Evolutionary conservation across 2,113 vertebrate species (phyloP).

Genomic region (Gallinago media): DNA sequence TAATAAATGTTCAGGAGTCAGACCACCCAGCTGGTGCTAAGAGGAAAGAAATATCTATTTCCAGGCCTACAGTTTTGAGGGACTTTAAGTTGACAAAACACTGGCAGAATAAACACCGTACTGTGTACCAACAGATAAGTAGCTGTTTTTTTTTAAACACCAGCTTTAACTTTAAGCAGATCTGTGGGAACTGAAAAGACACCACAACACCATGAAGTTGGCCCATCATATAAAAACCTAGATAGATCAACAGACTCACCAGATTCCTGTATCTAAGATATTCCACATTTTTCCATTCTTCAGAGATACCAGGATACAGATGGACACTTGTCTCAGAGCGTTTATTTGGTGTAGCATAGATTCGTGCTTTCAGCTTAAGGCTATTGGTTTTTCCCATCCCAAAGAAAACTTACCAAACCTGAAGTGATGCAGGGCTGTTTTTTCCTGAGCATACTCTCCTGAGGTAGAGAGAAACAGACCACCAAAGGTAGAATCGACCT

Average conservation of each 20-base stretch:
- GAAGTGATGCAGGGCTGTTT: neutral
- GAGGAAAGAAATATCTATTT: constrained; percentile 7
- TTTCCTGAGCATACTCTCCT: neutral
- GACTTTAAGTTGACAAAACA: neutral
- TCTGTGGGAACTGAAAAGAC: neutral
- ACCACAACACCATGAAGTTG: neutral
- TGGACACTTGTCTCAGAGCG: neutral
- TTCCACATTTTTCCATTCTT: neutral
- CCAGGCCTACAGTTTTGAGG: neutral
- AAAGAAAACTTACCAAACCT: neutral
- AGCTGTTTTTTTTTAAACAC: neutral
- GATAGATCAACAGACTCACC: neutral
- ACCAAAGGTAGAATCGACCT: neutral
- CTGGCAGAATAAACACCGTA: neutral
- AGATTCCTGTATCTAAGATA: neutral
- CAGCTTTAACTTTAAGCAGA: neutral
- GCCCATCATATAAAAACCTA: neutral
- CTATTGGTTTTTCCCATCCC: neutral
- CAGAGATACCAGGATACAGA: neutral
- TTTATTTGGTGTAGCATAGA: neutral
- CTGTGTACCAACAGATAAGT: neutral
- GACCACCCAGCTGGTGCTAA: constrained; percentile 16
- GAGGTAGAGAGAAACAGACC: neutral
- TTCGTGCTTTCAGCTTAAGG: neutral
- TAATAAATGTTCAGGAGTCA: neutral